Evolutionary conservation across 2,888 invertebrate species (phyloP).

Genomic region (Nudaria mundana): DNA sequence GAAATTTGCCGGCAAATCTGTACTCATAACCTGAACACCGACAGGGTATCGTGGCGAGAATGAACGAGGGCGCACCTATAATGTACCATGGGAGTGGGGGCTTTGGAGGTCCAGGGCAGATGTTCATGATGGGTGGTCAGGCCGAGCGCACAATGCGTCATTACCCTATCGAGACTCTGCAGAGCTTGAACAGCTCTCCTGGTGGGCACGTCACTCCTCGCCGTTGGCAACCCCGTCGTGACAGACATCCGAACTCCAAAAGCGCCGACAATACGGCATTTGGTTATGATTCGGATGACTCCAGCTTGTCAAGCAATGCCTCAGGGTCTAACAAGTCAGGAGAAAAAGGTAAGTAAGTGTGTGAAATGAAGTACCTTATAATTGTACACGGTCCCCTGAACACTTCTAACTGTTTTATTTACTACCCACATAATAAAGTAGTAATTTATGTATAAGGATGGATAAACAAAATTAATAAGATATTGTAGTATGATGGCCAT

Average conservation of each 20-base stretch:
- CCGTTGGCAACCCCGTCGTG: constrained; percentile 55
- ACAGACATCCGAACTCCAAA: constrained; percentile 44
- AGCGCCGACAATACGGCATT: constrained; percentile 58
- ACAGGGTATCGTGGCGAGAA: constrained; percentile 47
- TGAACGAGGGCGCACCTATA: constrained; percentile 69
- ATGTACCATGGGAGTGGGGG: constrained; percentile 64
- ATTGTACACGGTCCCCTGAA: too few species aligned
- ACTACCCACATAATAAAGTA: too few species aligned
- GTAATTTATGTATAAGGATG: too few species aligned
- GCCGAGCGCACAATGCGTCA: constrained; percentile 55
- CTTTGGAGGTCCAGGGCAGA: constrained; percentile 53
- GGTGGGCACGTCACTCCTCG: constrained; percentile 46
- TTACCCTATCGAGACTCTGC: constrained; percentile 58
- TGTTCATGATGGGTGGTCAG: constrained; percentile 55
- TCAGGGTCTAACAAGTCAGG: constrained; percentile 71
- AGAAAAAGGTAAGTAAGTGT: constrained; percentile 67
- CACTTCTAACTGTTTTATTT: too few species aligned
- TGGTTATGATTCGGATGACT: constrained; percentile 74
- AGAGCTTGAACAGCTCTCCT: constrained; percentile 41
- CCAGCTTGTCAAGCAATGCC: constrained; percentile 74
- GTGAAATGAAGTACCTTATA: too few species aligned
- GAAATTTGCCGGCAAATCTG: constrained; percentile 31
- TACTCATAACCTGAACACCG: constrained; percentile 33
- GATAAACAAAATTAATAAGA: too few species aligned
- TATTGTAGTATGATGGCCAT: too few species aligned